Percentiles rank a stretch among this genome's conserved stretches.
Evolutionary conservation across 1,140 invertebrate species (phyloP).

Genomic region (Papilio xuthus): DNA sequence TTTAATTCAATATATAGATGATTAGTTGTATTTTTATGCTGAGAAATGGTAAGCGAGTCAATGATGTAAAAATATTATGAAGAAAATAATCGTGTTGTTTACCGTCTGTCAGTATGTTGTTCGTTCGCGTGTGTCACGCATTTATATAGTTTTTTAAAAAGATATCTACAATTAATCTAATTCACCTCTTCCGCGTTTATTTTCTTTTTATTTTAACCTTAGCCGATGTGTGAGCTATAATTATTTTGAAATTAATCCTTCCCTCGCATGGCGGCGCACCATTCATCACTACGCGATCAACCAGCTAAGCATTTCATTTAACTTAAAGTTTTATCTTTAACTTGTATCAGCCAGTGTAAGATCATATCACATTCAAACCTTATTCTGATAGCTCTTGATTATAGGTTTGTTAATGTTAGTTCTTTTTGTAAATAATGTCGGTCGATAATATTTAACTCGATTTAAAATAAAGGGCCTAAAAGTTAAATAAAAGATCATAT

Average conservation of each 20-base stretch:
- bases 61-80: too few relatives aligned
- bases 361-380: neutral
- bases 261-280: slow-evolving; percentile 5
- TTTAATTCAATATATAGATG: too few relatives aligned
- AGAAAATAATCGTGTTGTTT: neutral
- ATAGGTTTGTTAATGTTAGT: neutral
- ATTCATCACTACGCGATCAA: slow-evolving; percentile 1
- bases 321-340: slow-evolving; percentile 13
- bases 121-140: slow-evolving; percentile 19
- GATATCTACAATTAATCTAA: slow-evolving; percentile 20
- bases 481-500: too few relatives aligned
- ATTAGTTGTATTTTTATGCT: too few relatives aligned
- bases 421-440: neutral
- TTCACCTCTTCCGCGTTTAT: neutral
- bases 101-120: neutral
- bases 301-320: slow-evolving; percentile 26
- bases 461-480: neutral
- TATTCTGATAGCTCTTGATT: slow-evolving; percentile 5
- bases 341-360: slow-evolving; percentile 9
- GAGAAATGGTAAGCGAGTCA: too few relatives aligned
- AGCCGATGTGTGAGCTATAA: slow-evolving; percentile 22
- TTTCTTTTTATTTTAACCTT: slow-evolving; percentile 10
- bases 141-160: neutral
- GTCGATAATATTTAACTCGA: neutral
- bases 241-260: slow-evolving; percentile 21